A percentile compares a stretch with the other conserved stretches of the same genome.
Evolutionary conservation across 2,797 vertebrate species (phyloP).

Genomic region (Notolabrus celidotus): DNA sequence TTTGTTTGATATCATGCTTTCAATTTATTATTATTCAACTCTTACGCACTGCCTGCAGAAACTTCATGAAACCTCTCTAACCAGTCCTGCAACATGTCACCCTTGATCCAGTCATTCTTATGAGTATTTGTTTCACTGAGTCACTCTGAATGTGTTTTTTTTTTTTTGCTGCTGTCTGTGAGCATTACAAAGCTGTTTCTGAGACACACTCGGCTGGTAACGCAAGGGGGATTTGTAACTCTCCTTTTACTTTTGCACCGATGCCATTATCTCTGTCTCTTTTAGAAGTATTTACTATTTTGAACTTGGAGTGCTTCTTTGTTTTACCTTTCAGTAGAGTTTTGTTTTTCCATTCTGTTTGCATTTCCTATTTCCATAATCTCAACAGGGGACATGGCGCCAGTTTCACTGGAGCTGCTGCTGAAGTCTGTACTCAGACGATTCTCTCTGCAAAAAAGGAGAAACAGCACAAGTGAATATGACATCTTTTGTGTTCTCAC

Average conservation of each 20-base stretch:
- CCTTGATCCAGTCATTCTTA: not conserved
- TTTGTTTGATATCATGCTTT: not conserved
- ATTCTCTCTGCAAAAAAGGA: constrained; percentile 49
- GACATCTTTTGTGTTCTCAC: not conserved
- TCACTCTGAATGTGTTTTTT: not conserved
- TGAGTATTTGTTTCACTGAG: not conserved
- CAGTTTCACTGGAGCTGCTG: constrained; percentile 66
- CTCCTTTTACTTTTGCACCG: not conserved
- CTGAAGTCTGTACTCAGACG: constrained; percentile 58
- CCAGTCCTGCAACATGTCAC: constrained; percentile 45
- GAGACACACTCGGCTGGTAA: not conserved
- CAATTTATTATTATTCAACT: not conserved
- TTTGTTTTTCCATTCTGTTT: not conserved
- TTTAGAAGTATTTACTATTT: not conserved
- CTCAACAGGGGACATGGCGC: constrained; percentile 44
- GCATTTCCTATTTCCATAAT: constrained; percentile 3
- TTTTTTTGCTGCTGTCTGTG: not conserved
- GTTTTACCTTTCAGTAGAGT: constrained; percentile 60
- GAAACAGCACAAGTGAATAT: not conserved
- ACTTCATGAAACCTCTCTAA: constrained; percentile 37
- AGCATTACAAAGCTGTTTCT: constrained; percentile 15
- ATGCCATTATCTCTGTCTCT: not conserved
- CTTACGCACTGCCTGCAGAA: constrained; percentile 4
- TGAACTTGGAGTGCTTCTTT: not conserved
- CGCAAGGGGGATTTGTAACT: not conserved